Evolutionary conservation across 2,113 vertebrate genomes (phyloP), one percentile per base, ranked within the genome.

Genomic region (Eudyptes chrysolophus): DNA sequence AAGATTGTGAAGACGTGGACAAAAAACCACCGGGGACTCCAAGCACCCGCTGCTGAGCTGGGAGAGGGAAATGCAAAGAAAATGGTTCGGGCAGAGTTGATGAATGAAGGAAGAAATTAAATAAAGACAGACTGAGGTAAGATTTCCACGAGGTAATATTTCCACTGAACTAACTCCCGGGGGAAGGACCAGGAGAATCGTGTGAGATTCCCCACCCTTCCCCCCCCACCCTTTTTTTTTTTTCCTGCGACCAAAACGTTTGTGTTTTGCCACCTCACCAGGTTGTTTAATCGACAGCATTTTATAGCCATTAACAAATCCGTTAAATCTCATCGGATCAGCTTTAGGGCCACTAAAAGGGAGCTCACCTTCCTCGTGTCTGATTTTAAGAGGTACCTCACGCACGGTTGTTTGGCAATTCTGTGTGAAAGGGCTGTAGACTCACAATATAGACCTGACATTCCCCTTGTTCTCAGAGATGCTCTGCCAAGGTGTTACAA

Each of bases 371-470:
- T 38, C 36, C 76, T 22, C 13, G 0, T 11, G 29, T 4, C 44
- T 25, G 66, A 8, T 51, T 66, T 48, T 7, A 14, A 38, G 83
- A 26, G 42, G 8, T 17, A 16, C 20, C 36, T 16, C 20, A 9
- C 0, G 0, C 69, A 2, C 1, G 2, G 19, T 24, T 27, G 3
- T 25, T 49, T 10, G 42, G 36, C 49, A 61, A 13, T 32, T 24
- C 60, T 9, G 21, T 13, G 38, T 13, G 16, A 40, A 86, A 46
- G 62, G 64, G 49, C 55, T 70, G 51, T 1, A 11, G 46, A 10
- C 4, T 46, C 49, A 5, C 46, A 5, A 12, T 2, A 24, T 1
- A 13, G 48, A 66, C 21, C 69, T 26, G 51, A 4, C 10, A 8
- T 13, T 17, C 22, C 24, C 69, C 70, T 16, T 13, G 4, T 12